Evolutionary conservation across 2,113 vertebrate species (phyloP).

Genomic region (Anguilla japonica): DNA sequence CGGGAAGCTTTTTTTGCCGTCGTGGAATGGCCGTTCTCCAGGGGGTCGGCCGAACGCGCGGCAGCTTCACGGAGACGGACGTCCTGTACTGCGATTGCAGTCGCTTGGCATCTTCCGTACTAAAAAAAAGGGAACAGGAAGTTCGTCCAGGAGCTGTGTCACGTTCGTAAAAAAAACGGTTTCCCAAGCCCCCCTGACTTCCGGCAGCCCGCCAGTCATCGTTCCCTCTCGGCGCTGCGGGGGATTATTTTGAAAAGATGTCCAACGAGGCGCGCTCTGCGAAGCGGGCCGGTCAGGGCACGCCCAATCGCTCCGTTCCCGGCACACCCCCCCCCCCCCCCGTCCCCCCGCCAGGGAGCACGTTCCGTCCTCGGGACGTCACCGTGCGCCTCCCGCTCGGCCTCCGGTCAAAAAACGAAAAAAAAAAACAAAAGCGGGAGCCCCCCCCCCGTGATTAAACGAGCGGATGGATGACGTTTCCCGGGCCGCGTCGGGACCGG

Average conservation of each 20-base stretch:
- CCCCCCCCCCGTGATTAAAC: too few species aligned
- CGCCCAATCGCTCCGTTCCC: too few species aligned
- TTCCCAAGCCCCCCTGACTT: not conserved
- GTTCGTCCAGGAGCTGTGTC: not conserved
- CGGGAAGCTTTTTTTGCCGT: too few species aligned
- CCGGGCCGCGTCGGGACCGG: too few species aligned
- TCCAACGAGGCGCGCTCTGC: not conserved
- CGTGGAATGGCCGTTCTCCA: not conserved
- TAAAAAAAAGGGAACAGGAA: not conserved
- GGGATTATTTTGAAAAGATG: not conserved
- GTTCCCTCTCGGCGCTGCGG: too few species aligned
- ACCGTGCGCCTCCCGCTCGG: too few species aligned
- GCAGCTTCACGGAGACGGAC: not conserved
- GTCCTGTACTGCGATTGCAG: not conserved
- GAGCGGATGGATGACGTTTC: not conserved
- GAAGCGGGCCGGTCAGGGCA: too few species aligned
- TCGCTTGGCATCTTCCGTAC: not conserved
- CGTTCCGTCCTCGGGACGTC: too few species aligned
- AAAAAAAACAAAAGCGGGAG: not conserved
- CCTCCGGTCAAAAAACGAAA: not conserved
- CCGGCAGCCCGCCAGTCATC: too few species aligned
- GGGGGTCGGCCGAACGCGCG: not conserved
- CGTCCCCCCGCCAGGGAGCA: too few species aligned
- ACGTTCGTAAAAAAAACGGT: not conserved
- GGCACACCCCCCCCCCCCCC: too few species aligned